These are phyloP conservation scores for Calameuta pallipes DNA, from an alignment of 2,888 invertebrate species.

Conservation along the genomic window DNA sequence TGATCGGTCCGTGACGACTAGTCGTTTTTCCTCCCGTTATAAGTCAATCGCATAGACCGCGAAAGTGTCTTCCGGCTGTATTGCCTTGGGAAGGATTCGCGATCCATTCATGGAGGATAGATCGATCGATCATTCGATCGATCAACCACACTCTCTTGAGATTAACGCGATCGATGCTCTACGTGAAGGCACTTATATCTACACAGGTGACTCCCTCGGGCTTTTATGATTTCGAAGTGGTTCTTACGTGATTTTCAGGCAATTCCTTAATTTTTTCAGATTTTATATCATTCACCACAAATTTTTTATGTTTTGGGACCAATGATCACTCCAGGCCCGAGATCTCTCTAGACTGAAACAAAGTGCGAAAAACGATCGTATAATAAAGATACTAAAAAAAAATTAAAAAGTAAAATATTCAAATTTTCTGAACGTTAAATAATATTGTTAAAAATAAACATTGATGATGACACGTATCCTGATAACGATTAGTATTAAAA, in stretches of 20 bases:
- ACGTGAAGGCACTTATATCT: slow-evolving; percentile 38
- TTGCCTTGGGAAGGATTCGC: slow-evolving; percentile 23
- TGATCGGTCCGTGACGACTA: slow-evolving; percentile 9
- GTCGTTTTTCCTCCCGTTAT: slow-evolving; percentile 18
- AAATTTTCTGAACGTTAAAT: background rate
- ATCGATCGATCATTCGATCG: slow-evolving; percentile 31
- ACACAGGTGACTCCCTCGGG: slow-evolving; percentile 40
- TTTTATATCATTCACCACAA: background rate
- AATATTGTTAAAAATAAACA: background rate
- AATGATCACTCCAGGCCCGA: background rate
- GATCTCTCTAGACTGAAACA: background rate
- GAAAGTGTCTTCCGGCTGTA: slow-evolving; percentile 18
- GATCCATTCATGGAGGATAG: slow-evolving; percentile 15
- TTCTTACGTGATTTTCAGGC: background rate
- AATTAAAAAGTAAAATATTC: background rate
- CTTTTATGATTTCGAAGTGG: slow-evolving; percentile 45
- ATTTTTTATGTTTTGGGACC: background rate
- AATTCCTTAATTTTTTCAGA: background rate
- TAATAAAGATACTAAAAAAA: background rate
- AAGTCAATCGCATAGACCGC: slow-evolving; percentile 8
- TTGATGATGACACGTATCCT: background rate
- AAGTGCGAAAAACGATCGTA: background rate
- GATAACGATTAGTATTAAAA: too few relatives aligned
- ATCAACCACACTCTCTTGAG: slow-evolving; percentile 31
- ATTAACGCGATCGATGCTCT: slow-evolving; percentile 10